Base-by-base conservation (phyloP, 2,888 invertebrate species). In the Elysia crispata region DNA sequence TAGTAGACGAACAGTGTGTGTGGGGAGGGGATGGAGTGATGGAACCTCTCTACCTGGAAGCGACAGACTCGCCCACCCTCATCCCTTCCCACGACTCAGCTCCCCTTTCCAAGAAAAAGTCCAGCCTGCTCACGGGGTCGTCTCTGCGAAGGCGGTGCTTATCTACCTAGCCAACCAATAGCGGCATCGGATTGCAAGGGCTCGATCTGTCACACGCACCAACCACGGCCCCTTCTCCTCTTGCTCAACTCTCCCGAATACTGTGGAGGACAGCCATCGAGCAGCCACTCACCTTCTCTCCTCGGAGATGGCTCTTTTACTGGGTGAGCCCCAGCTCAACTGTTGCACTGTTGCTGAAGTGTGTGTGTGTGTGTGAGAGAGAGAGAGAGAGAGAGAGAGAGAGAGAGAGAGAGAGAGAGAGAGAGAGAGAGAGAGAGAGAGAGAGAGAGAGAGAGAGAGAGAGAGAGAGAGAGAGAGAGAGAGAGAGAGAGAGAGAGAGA, bases 1-100 rank as follows among this genome's bases (percentile, higher is more conserved):
- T n/a, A n/a, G n/a, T n/a, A n/a, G n/a, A n/a, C n/a, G n/a, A n/a
- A 41, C 41, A 41, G 11, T 70, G 33, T 70, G 70, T 70, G 70
- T 28, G 33, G 20, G 70, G n/a, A 41, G 30, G 33, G 28, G 70
- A 41, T 41, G 41, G 41, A 41, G 11, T 41, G 41, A n/a, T n/a
- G n/a, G 11, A 11, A 41, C 41, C 41, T 41, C 11, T 41, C 41
- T 11, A 41, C 41, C 41, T 41, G 41, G 41, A 6, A 41, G 41
- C 11, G 41, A 41, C 3, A 41, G 41, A 41, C 41, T 3, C 3
- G 3, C 5, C 11, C 5, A 41, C 41, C 41, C 3, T 41, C 41
- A 41, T 11, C 5, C 11, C 5, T 41, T 11, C 41, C 41, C 41
- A 41, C 41, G 5, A 11, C 41, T 3, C 41, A 41, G 11, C 41